Evolutionary conservation across 92 coral and sea anemone genomes (phyloP).

Genomic region (Diadumene lineata): DNA sequence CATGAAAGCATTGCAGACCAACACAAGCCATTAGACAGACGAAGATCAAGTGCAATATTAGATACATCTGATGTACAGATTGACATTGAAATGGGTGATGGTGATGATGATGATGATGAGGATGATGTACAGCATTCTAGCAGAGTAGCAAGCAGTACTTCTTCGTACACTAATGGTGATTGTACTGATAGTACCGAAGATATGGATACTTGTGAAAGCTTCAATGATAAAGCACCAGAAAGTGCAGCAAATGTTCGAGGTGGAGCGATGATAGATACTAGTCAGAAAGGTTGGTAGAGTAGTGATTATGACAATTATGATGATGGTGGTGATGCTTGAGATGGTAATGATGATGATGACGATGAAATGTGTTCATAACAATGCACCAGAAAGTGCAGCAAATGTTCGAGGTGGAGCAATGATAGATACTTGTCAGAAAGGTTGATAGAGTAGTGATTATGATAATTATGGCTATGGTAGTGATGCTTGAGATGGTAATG

Average conservation of each 20-base stretch:
- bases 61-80: constrained; percentile 57
- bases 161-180: constrained; percentile 19
- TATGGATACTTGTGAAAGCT: constrained; percentile 9
- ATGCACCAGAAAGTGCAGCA: too few relatives aligned
- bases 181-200: constrained; percentile 12
- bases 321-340: not conserved
- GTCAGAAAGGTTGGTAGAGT: not conserved
- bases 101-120: too few relatives aligned
- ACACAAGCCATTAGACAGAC: constrained; percentile 32
- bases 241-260: constrained; percentile 12
- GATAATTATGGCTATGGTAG: not conserved
- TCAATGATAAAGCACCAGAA: constrained; percentile 22
- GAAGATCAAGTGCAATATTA: constrained; percentile 47
- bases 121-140: constrained; percentile 43
- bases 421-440: too few relatives aligned
- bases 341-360: not conserved
- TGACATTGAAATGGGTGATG: constrained; percentile 58
- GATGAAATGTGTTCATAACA: not conserved
- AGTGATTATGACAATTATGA: not conserved
- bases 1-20: constrained; percentile 57
- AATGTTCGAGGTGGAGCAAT: too few relatives aligned
- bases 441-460: not conserved
- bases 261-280: not conserved
- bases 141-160: not conserved
- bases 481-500: not conserved